Conservation (phyloP, 2,113 vertebrate genomes). For the Menura novaehollandiae region DNA sequence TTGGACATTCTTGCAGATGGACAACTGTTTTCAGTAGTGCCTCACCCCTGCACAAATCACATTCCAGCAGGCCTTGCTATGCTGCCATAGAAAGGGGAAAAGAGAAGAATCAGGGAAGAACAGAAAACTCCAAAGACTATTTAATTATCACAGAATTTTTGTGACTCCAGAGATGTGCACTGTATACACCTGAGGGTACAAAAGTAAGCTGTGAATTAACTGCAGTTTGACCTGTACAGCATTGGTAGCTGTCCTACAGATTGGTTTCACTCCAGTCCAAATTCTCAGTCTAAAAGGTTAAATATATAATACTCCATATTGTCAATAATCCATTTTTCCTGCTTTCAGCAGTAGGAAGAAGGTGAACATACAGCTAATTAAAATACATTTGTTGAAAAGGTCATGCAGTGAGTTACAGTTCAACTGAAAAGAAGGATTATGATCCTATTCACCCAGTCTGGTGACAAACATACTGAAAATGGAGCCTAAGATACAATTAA, state of each 20-base stretch:
- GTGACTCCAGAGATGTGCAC: not conserved
- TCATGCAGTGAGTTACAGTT: slow-evolving; percentile 67
- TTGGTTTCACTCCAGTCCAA: slow-evolving; percentile 46
- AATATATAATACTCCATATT: slow-evolving; percentile 43
- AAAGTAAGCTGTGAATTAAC: not conserved
- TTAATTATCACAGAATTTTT: not conserved
- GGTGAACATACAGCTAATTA: slow-evolving; percentile 59
- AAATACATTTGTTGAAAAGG: slow-evolving; percentile 72
- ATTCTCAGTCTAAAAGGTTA: slow-evolving; percentile 65
- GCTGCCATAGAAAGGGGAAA: not conserved
- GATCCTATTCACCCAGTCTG: slow-evolving; percentile 49
- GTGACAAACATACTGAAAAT: slow-evolving; percentile 50
- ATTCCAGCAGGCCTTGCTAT: not conserved
- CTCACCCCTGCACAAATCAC: not conserved
- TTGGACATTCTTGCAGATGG: not conserved
- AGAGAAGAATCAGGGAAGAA: not conserved
- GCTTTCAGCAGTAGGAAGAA: slow-evolving; percentile 60
- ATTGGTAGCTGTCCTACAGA: slow-evolving; percentile 47
- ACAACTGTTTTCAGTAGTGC: not conserved
- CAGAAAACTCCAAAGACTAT: not conserved
- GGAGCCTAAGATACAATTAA: slow-evolving; percentile 29
- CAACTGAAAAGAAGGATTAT: slow-evolving; percentile 70
- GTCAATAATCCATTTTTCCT: slow-evolving; percentile 50
- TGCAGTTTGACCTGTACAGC: slow-evolving; percentile 45
- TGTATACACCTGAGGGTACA: not conserved